phyloP scores from a whole-genome alignment of 1,140 invertebrate genomes.

The Prorops nasuta region DNA sequence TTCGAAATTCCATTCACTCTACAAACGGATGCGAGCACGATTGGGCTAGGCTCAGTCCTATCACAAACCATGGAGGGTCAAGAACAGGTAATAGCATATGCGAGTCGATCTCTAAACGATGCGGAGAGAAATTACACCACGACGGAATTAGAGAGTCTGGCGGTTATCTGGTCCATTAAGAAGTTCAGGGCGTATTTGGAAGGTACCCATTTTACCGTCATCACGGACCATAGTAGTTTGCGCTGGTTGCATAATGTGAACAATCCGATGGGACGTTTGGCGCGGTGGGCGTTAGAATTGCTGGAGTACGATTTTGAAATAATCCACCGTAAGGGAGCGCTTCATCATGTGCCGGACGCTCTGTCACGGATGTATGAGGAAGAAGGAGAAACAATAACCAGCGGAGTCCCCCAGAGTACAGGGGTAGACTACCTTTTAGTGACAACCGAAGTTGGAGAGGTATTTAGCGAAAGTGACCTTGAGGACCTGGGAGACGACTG shows the following conservation, averaged over 20 bases:
- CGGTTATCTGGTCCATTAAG: neutral
- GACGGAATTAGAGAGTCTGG: neutral
- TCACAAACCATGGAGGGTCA: neutral
- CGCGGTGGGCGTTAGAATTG: slow-evolving; percentile 27
- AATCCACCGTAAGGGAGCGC: slow-evolving; percentile 5
- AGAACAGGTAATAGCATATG: neutral
- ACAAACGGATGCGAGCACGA: neutral
- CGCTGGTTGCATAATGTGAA: neutral
- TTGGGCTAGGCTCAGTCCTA: neutral
- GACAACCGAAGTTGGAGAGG: neutral
- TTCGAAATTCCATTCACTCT: neutral
- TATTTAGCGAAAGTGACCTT: neutral
- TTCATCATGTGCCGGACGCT: slow-evolving; percentile 8
- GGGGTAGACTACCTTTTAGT: neutral
- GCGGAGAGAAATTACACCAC: neutral
- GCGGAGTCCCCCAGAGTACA: neutral
- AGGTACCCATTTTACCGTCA: neutral
- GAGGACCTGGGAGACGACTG: neutral
- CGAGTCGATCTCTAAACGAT: neutral
- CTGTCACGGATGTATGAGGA: slow-evolving; percentile 14
- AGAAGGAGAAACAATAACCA: neutral
- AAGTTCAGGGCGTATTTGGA: neutral
- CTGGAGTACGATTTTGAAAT: slow-evolving; percentile 3
- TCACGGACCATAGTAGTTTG: neutral
- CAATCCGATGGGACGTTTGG: slow-evolving; percentile 10